A percentile compares a stretch with the other conserved stretches of the same genome.
Conservation (phyloP, 2,888 invertebrate species). For the Tetranychus piercei region DNA sequence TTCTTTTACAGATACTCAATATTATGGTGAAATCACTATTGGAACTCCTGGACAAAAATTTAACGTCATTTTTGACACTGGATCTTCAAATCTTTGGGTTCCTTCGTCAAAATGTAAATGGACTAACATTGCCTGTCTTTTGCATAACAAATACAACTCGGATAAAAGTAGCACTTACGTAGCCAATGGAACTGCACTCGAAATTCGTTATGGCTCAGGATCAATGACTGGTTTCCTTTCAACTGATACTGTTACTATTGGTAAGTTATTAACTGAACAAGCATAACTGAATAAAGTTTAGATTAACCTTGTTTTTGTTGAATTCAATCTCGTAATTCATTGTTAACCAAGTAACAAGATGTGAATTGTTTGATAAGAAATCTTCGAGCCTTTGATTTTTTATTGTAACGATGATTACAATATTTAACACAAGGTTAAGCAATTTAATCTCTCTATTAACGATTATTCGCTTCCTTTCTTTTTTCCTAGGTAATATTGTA, state of each 20-base stretch:
- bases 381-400: no score
- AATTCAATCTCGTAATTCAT: background rate
- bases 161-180: constrained; percentile 60
- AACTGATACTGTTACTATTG: constrained; percentile 63
- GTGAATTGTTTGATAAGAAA: no score
- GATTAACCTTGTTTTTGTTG: constrained; percentile 35
- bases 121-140: constrained; percentile 77
- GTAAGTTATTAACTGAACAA: constrained; percentile 29
- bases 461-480: background rate
- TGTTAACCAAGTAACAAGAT: no score
- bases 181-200: constrained; percentile 74
- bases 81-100: constrained; percentile 96
- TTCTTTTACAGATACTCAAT: constrained; percentile 55
- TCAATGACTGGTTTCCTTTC: constrained; percentile 88
- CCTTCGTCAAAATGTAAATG: constrained; percentile 88
- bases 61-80: constrained; percentile 92
- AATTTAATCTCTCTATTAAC: background rate
- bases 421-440: no score
- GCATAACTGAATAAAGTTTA: background rate
- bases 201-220: constrained; percentile 86
- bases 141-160: constrained; percentile 90
- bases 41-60: constrained; percentile 81
- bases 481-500: background rate
- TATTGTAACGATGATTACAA: no score
- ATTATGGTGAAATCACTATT: constrained; percentile 77